phyloP scores from a whole-genome alignment of 1,140 invertebrate species.

The Coptotermes formosanus region DNA sequence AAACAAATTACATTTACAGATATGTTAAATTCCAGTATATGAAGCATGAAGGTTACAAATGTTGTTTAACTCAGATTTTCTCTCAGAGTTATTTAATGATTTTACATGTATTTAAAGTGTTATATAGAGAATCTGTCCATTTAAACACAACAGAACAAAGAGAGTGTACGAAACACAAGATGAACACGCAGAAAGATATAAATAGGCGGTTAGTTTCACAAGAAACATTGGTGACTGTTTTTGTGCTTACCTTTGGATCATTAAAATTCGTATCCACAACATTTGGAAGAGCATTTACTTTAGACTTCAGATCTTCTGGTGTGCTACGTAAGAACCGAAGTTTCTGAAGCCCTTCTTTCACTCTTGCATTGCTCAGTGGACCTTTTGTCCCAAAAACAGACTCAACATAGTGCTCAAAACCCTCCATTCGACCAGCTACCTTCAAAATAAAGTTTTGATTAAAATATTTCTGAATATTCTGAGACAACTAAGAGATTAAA shows the following conservation, averaged over 20 bases:
- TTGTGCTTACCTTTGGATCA: slow-evolving; percentile 50
- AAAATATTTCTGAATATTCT: slow-evolving; percentile 24
- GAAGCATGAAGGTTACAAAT: no score
- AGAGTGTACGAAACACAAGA: no score
- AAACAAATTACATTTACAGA: neutral
- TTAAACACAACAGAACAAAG: no score
- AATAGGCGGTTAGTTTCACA: no score
- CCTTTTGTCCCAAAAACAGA: slow-evolving; percentile 75
- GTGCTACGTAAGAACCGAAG: slow-evolving; percentile 52
- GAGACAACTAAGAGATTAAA: slow-evolving; percentile 22
- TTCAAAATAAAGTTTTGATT: slow-evolving; percentile 45
- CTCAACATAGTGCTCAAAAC: slow-evolving; percentile 81
- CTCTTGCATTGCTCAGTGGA: slow-evolving; percentile 61
- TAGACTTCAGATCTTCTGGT: slow-evolving; percentile 51
- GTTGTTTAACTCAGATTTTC: no score
- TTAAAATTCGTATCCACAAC: slow-evolving; percentile 61
- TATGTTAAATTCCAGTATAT: no score
- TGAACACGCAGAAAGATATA: no score
- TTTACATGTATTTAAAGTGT: no score
- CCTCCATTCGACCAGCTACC: slow-evolving; percentile 74
- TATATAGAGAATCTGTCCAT: no score
- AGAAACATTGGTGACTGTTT: neutral
- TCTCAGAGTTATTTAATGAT: no score
- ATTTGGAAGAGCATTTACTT: slow-evolving; percentile 59
- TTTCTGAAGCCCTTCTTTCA: slow-evolving; percentile 57